phyloP scores from a whole-genome alignment of 2,113 vertebrate genomes.

The Oryzias curvinotus region DNA sequence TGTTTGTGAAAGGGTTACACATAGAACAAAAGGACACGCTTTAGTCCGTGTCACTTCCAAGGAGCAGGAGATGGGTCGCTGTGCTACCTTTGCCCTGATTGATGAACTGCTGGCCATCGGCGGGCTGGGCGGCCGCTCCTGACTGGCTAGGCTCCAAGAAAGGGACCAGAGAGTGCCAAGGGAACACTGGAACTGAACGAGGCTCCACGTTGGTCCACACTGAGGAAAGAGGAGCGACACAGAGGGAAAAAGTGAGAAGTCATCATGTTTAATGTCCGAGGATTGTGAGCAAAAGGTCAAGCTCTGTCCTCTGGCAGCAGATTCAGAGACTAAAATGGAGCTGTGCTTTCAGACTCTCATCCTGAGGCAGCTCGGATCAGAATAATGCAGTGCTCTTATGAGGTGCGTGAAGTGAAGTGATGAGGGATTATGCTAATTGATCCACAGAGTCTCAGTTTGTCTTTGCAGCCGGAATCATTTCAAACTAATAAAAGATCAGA shows the following conservation, averaged over 20 bases:
- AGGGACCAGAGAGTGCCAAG: slow-evolving; percentile 92
- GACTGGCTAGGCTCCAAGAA: slow-evolving; percentile 92
- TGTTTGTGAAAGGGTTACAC: slow-evolving; percentile 3
- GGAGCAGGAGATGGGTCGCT: slow-evolving; percentile 4
- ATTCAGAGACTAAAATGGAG: slow-evolving; percentile 38
- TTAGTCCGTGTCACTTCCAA: background rate
- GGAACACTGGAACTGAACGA: slow-evolving; percentile 90
- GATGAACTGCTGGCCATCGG: slow-evolving; percentile 86
- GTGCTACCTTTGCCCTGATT: slow-evolving; percentile 86
- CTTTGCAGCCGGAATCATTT: slow-evolving; percentile 15
- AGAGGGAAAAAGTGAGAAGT: slow-evolving; percentile 41
- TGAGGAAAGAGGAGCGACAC: slow-evolving; percentile 59
- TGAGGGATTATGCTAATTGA: slow-evolving; percentile 52
- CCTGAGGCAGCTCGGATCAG: slow-evolving; percentile 18
- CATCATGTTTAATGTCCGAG: slow-evolving; percentile 34
- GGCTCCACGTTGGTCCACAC: slow-evolving; percentile 96
- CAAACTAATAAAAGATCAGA: background rate
- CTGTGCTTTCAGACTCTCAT: slow-evolving; percentile 33
- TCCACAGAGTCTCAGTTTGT: slow-evolving; percentile 34
- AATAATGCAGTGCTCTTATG: slow-evolving; percentile 46
- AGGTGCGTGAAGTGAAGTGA: slow-evolving; percentile 23
- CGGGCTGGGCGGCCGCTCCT: slow-evolving; percentile 82
- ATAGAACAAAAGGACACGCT: background rate
- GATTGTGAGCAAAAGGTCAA: slow-evolving; percentile 23
- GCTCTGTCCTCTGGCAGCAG: slow-evolving; percentile 31